A percentile compares a stretch with the other conserved stretches of the same genome.
phyloP scores from a whole-genome alignment of 2,113 vertebrate genomes.

The Proterorhinus semilunaris region DNA sequence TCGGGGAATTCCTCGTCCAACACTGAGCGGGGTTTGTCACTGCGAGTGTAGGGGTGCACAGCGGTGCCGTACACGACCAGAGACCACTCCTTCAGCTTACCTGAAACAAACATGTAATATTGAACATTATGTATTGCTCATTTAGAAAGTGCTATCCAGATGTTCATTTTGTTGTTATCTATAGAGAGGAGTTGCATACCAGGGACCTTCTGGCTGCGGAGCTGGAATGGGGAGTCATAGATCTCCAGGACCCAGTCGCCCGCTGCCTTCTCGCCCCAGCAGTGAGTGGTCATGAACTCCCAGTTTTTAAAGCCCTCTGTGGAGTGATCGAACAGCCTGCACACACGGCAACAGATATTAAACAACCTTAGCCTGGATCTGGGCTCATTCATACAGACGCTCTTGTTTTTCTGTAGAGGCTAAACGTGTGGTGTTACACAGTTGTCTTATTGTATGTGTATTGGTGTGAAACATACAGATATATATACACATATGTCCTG shows the following conservation, averaged over 20 bases:
- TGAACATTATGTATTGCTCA: not conserved
- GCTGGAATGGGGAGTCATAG: slow-evolving; percentile 93
- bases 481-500: no score
- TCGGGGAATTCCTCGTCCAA: slow-evolving; percentile 84
- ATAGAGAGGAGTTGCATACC: slow-evolving; percentile 70
- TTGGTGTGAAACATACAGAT: no score
- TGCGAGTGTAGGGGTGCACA: slow-evolving; percentile 91
- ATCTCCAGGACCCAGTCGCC: slow-evolving; percentile 98
- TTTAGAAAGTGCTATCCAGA: no score
- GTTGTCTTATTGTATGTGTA: no score
- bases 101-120: slow-evolving; percentile 65
- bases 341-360: slow-evolving; percentile 34
- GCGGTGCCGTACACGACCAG: slow-evolving; percentile 96
- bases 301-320: slow-evolving; percentile 99
- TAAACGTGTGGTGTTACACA: no score
- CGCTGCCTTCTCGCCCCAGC: slow-evolving; percentile 95
- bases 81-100: slow-evolving; percentile 98
- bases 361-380: no score
- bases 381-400: no score
- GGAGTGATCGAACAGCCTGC: slow-evolving; percentile 97
- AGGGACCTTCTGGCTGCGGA: slow-evolving; percentile 96
- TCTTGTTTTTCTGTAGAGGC: no score
- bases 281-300: slow-evolving; percentile 99
- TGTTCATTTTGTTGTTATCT: no score
- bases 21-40: slow-evolving; percentile 83